Base-by-base conservation (phyloP, 2,113 vertebrate species). In the Chamaetylas fuelleborni region DNA sequence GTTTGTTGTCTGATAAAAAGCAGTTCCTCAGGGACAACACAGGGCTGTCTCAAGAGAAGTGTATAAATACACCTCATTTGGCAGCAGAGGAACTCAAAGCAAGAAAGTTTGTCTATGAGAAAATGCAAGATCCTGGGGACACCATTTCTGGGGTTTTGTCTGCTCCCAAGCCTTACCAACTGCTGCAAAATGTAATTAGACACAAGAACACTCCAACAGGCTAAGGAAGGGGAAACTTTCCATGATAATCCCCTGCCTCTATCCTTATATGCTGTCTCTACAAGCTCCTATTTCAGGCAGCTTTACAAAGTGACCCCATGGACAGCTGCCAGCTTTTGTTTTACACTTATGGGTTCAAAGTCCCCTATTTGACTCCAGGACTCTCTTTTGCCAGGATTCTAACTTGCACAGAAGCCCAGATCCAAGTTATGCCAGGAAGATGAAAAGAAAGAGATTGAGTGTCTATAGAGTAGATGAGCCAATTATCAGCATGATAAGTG, bases 381-480 rank as follows among this genome's bases (percentile, higher is more conserved):
- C 10, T 78, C 34, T 45, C 61, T 72, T 57, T 23, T 48, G 48
- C 40, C 34, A 81, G 47, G 47, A 25, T 23, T 50, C 48, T 50
- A 25, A 36, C 42, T 61, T 61, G 25, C 36, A 70, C 34, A 81
- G 36, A 89, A 74, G 60, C 22, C 12, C 20, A 74, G 71, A 33
- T 78, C 48, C 40, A 78, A 56, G 31, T 74, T 57, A 88, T 14
- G 17, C 58, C 80, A 92, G 81, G 73, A 82, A 34, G 51, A 77
- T 25, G 24, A 73, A 82, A 90, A 95, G 58, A 76, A 85, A 77
- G 33, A 65, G 71, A 66, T 57, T 50, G 67, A 91, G 26, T 48
- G 43, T 74, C 76, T 83, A 48, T 86, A 74, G 90, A 93, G 60
- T 28, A 94, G 85, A 82, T 40, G 76, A 95, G 42, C 50, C n/a